Evolutionary conservation across 2,113 vertebrate genomes (phyloP).

Genomic region (Xenotilapia flavipinnis): DNA sequence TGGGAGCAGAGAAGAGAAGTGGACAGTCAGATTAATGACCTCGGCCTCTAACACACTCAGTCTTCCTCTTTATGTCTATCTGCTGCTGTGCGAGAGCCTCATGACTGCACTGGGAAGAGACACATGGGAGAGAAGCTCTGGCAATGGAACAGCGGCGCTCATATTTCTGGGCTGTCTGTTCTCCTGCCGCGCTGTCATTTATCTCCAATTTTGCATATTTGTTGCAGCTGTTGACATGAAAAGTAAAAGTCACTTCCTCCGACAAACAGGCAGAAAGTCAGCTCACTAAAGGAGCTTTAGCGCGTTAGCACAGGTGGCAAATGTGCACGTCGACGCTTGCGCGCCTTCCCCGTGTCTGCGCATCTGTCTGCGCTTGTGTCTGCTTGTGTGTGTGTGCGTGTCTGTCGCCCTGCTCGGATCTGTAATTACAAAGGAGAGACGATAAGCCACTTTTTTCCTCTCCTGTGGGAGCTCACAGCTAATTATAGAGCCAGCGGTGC

Average conservation of each 20-base stretch:
- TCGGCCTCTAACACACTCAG: constrained; percentile 18
- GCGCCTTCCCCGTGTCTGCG: constrained; percentile 15
- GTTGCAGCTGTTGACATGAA: background rate
- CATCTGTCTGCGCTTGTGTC: constrained; percentile 39
- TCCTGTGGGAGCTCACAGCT: constrained; percentile 70
- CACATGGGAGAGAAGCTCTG: background rate
- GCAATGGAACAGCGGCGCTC: background rate
- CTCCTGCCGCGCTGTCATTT: background rate
- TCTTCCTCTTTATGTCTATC: constrained; percentile 20
- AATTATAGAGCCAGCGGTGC: constrained; percentile 76
- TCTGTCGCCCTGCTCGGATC: constrained; percentile 55
- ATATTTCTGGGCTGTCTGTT: constrained; percentile 3
- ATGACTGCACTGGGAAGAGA: background rate
- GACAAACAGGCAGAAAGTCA: background rate
- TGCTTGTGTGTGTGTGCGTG: constrained; percentile 25
- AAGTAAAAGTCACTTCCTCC: constrained; percentile 1
- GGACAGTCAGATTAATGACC: constrained; percentile 55
- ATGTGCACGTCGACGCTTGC: background rate
- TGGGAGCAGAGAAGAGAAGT: background rate
- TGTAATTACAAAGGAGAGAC: constrained; percentile 74
- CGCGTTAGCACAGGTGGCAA: background rate
- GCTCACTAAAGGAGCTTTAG: background rate
- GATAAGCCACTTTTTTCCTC: constrained; percentile 59
- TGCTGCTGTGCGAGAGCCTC: background rate
- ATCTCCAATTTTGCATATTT: constrained; percentile 7